Evolutionary conservation across 2,888 invertebrate genomes (phyloP), one percentile per base, ranked within the genome.

Genomic region (Dicranocentrus wangi): DNA sequence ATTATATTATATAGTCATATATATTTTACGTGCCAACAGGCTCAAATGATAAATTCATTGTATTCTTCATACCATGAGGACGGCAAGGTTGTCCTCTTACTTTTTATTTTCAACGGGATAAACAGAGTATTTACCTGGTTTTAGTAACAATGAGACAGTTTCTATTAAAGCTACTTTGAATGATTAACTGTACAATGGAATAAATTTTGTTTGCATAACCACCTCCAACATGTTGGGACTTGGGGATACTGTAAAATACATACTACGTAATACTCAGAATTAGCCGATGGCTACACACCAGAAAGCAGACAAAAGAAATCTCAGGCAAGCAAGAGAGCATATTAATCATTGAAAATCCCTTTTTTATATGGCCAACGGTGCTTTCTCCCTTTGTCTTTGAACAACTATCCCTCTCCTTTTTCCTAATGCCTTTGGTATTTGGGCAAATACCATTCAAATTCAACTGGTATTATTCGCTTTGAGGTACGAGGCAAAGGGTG

Each of bases 291-390:
- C 63, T 77, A 76, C 3, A 13, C 42, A 63, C 43, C 2, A 3
- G 32, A 51, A 47, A 7, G 53, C 1, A 55, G 51, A 60, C 27
- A 47, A 70, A 70, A 43, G 61, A 63, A 77, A 21, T 61, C 25
- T 47, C 65, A 61, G 25, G 51, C 21, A 55, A 70, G 42, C 17
- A 77, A 58, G 58, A 60, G 43, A 53, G 61, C 28, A 42, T 70
- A 77, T 77, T 77, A 77, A 77, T 77, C 77, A 77, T 58, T 58
- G 63, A 61, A 43, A 70, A 58, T 70, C 61, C 19, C 28, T 42
- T 17, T 39, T 69, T 27, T 69, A 25, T 42, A 47, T 53, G 43
- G 43, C 55, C 65, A 68, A 60, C 47, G 28, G 60, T 63, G 69
- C 27, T 51, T 69, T 32, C 23, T 32, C 32, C 32, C 21, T 53